Evolutionary conservation across 2,113 vertebrate genomes (phyloP).

Genomic region (Aphelocoma coerulescens): DNA sequence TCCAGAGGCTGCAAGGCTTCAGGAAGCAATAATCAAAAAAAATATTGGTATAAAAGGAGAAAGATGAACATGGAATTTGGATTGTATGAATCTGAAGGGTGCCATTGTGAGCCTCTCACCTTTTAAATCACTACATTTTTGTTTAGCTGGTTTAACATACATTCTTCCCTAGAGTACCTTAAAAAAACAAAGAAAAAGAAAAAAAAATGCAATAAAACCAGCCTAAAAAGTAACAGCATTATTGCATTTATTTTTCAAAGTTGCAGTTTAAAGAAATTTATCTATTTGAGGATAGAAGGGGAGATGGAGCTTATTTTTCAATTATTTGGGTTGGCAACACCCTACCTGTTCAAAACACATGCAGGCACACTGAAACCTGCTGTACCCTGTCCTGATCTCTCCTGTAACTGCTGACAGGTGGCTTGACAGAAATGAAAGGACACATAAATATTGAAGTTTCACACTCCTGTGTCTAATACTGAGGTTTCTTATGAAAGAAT

Average conservation of each 20-base stretch:
- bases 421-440: neutral
- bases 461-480: neutral
- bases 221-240: neutral
- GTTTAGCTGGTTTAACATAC: neutral
- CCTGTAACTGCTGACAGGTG: neutral
- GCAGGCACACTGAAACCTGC: neutral
- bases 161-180: neutral
- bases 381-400: neutral
- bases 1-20: neutral
- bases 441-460: neutral
- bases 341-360: neutral
- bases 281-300: neutral
- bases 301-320: neutral
- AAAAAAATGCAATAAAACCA: neutral
- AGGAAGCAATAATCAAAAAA: neutral
- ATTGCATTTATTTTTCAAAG: neutral
- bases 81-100: neutral
- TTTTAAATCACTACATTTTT: neutral
- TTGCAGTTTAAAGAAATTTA: neutral
- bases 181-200: neutral
- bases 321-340: neutral
- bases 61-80: neutral
- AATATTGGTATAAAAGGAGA: neutral
- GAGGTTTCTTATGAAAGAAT: neutral
- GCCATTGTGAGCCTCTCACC: neutral